phyloP scores from a whole-genome alignment of 2,888 invertebrate species.

The Eledone cirrhosa region DNA sequence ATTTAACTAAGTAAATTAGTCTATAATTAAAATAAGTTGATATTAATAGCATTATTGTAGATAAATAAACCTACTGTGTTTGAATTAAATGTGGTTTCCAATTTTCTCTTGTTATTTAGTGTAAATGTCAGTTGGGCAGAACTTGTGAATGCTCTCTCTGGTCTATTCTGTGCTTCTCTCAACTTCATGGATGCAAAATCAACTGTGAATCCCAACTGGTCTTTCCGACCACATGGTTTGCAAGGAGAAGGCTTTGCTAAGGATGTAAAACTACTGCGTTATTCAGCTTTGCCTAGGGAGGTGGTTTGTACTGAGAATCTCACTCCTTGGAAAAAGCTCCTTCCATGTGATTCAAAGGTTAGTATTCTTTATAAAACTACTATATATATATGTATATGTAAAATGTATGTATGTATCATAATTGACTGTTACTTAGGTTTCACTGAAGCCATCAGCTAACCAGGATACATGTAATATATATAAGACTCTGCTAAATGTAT shows the following conservation, averaged over 20 bases:
- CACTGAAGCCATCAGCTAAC: too few relatives aligned
- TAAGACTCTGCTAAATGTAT: too few relatives aligned
- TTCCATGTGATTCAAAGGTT: constrained; percentile 84
- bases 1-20: too few relatives aligned
- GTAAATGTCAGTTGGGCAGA: constrained; percentile 85
- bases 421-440: too few relatives aligned
- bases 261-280: constrained; percentile 67
- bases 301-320: constrained; percentile 98
- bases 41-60: too few relatives aligned
- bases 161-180: constrained; percentile 93
- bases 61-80: neutral
- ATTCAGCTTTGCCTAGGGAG: constrained; percentile 93
- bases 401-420: too few relatives aligned
- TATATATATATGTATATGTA: too few relatives aligned
- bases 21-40: too few relatives aligned
- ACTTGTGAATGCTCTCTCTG: constrained; percentile 89
- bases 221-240: constrained; percentile 81
- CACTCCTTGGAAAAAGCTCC: constrained; percentile 96
- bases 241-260: constrained; percentile 70
- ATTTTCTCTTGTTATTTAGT: constrained; percentile 65
- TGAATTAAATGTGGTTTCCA: too few relatives aligned
- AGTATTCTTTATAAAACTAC: too few relatives aligned
- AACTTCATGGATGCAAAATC: constrained; percentile 90
- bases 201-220: constrained; percentile 80
- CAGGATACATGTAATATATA: too few relatives aligned